Evolutionary conservation across 2,888 invertebrate species (phyloP).

Genomic region (Troides aeacus): DNA sequence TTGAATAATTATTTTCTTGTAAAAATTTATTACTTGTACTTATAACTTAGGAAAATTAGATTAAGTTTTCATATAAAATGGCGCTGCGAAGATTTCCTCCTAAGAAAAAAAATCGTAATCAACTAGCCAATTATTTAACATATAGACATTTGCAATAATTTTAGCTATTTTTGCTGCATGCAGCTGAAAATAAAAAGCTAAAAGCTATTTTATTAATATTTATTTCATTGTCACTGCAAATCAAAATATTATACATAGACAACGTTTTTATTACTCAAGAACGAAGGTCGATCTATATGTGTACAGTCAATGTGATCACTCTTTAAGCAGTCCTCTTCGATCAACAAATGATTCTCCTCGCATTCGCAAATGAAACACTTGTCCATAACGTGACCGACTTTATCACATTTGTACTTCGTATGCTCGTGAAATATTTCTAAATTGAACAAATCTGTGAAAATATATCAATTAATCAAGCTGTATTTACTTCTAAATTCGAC

Average conservation of each 20-base stretch:
- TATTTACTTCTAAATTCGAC: no score
- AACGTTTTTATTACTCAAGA: conserved; percentile 37
- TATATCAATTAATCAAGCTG: background rate
- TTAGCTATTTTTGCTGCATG: no score
- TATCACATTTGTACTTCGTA: conserved; percentile 49
- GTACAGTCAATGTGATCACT: conserved; percentile 46
- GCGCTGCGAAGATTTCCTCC: no score
- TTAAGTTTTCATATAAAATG: background rate
- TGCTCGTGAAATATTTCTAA: conserved; percentile 38
- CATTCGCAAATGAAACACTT: conserved; percentile 64
- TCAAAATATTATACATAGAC: conserved; percentile 26
- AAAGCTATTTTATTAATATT: background rate
- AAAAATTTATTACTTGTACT: background rate
- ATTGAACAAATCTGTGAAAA: conserved; percentile 10
- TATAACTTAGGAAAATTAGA: background rate
- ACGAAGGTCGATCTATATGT: conserved; percentile 43
- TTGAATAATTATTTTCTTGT: background rate
- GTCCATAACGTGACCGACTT: conserved; percentile 47
- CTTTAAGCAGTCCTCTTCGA: conserved; percentile 62
- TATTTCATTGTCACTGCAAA: background rate
- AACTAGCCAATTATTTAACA: no score
- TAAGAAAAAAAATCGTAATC: no score
- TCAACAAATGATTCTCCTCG: conserved; percentile 36
- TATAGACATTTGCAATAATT: no score
- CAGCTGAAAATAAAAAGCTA: background rate